Evolutionary conservation across 1,140 invertebrate species (phyloP), one percentile per base, ranked within the genome.

Genomic region (Periplaneta americana): DNA sequence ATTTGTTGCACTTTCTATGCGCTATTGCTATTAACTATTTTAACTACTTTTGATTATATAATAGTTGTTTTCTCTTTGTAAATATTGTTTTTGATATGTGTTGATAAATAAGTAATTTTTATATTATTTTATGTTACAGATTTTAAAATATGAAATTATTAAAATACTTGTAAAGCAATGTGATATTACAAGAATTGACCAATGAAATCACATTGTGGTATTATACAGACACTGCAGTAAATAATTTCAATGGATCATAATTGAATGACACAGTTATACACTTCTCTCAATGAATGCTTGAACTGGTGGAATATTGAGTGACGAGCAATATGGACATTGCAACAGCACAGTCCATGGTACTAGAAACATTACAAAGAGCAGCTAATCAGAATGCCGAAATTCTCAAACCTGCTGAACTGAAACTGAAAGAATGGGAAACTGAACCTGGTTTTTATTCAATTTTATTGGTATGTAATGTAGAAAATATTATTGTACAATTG

Each of bases 381-480:
- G 93, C 95, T 81, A 97, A 94, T 89, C 96, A 98, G 88, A 93
- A 97, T 88, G 91, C 95, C 28, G 92, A 93, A 83, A 89, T 96
- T 37, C 88, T 99, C 34, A 97, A 97, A 89, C 93, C 94, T 39
- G 96, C 97, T 28, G 97, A 98, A 88, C 91, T 93, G 82, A 95
- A 95, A 85, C 90, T 99, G 17, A 92, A 93, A 86, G 92, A 94
- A 89, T 98, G 96, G 95, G 96, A 98, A 90, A 93, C 90, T 74
- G 92, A 96, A 86, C 92, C 94, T 75, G 97, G 97, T 81, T 98
- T 97, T 88, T 97, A 98, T 88, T 93, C 94, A 83, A 91, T 94
- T 74, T 89, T 98, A 85, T 90, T 94, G 87, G 95, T 97, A 91
- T 91, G 90, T 88, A 78, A 33, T 10, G n/a, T n/a, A n/a, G n/a